Conservation (phyloP, 2,888 invertebrate genomes). For the Phasia obesa region DNA sequence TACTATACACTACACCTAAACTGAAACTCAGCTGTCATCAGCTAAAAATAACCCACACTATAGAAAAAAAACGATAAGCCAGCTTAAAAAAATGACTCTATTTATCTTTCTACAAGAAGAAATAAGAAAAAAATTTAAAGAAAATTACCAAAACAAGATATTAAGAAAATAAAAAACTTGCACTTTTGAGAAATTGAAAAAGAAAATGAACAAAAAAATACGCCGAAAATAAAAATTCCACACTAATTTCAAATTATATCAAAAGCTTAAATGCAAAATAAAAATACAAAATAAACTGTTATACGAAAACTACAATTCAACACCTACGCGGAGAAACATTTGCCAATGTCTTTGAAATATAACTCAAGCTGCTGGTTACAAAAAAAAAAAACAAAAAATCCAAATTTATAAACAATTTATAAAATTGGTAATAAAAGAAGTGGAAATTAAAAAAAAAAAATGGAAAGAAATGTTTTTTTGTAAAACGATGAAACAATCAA, state of each 20-base stretch:
- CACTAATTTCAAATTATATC: conserved; percentile 55
- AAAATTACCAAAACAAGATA: conserved; percentile 29
- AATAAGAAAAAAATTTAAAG: conserved; percentile 9
- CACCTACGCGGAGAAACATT: conserved; percentile 45
- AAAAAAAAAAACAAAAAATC: too few species aligned
- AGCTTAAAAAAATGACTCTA: conserved; percentile 67
- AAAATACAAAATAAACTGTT: conserved; percentile 51
- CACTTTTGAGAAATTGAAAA: conserved; percentile 44
- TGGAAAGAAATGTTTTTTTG: too few species aligned
- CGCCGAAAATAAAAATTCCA: conserved; percentile 57
- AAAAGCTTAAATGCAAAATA: conserved; percentile 23
- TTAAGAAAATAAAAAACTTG: conserved; percentile 53
- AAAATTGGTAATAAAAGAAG: background rate
- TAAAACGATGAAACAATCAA: too few species aligned
- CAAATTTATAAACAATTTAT: background rate
- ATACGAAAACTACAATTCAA: conserved; percentile 40
- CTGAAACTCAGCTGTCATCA: conserved; percentile 64
- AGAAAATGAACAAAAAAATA: conserved; percentile 33
- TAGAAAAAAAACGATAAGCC: conserved; percentile 35
- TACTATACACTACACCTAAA: conserved; percentile 16
- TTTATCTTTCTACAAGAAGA: conserved; percentile 37
- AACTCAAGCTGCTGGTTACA: conserved; percentile 45
- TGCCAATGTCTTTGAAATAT: conserved; percentile 13
- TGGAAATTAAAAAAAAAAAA: background rate
- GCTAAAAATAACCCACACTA: conserved; percentile 62